phyloP scores from a whole-genome alignment of 1,140 invertebrate genomes.

The Orchesella cincta region DNA sequence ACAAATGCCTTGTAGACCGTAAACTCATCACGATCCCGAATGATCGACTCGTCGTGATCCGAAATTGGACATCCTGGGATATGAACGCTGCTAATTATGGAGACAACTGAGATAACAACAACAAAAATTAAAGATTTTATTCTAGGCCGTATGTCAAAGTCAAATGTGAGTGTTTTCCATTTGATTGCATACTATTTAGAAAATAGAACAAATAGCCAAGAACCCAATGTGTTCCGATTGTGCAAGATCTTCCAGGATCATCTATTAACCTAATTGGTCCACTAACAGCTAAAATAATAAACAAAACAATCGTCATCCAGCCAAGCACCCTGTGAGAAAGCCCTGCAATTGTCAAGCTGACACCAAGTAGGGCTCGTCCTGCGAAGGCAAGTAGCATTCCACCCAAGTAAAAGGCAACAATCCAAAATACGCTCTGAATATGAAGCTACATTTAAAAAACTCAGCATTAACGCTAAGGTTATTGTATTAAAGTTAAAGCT shows the following conservation, averaged over 20 bases:
- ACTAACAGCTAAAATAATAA: background rate
- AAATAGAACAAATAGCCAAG: background rate
- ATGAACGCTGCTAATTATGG: background rate
- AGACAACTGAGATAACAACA: background rate
- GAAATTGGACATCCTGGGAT: background rate
- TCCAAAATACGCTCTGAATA: background rate
- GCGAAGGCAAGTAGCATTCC: background rate
- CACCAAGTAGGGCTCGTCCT: background rate
- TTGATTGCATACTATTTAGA: background rate
- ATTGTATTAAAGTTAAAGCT: background rate
- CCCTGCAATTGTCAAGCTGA: background rate
- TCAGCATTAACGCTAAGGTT: background rate
- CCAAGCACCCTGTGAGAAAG: background rate
- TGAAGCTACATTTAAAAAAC: background rate
- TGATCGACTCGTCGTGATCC: background rate
- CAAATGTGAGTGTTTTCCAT: too few species aligned
- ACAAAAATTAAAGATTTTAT: too few species aligned
- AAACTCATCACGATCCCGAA: background rate
- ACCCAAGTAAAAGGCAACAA: background rate
- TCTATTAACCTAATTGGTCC: background rate
- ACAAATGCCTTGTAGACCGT: background rate
- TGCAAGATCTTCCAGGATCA: background rate
- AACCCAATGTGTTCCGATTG: background rate
- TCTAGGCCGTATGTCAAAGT: too few species aligned
- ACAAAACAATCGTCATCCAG: background rate